These are phyloP conservation scores for Odontomyia ornata DNA, from an alignment of 2,888 invertebrate genomes.

Conservation along the genomic window DNA sequence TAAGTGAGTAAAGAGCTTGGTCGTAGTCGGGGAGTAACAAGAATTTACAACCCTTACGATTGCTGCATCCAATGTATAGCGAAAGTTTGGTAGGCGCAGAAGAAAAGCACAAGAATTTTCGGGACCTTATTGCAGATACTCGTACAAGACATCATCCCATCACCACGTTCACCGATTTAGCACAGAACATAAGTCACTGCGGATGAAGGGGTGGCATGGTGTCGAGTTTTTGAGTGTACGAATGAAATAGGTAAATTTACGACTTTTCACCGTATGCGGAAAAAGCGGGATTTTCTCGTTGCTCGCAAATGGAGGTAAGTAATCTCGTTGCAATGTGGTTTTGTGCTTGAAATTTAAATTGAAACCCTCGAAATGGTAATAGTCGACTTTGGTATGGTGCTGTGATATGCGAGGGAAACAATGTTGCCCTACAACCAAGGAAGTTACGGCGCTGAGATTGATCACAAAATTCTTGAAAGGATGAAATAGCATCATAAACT, in stretches of 20 bases:
- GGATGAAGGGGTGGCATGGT: neutral
- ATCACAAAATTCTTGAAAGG: constrained; percentile 28
- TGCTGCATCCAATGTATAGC: constrained; percentile 43
- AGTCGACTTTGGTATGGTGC: constrained; percentile 6
- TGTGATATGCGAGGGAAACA: neutral
- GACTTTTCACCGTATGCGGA: constrained; percentile 38
- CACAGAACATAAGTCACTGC: constrained; percentile 13
- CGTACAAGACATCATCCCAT: neutral
- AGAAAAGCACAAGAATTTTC: constrained; percentile 10
- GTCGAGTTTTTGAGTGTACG: neutral
- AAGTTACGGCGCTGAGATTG: constrained; percentile 21
- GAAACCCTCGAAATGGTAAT: constrained; percentile 25
- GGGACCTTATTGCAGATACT: constrained; percentile 2
- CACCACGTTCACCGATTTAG: neutral
- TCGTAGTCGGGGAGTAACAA: neutral
- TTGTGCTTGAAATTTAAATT: constrained; percentile 40
- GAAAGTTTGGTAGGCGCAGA: neutral
- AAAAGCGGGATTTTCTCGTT: constrained; percentile 24
- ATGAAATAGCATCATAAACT: constrained; percentile 28
- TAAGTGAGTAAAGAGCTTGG: constrained; percentile 42
- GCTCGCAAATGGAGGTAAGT: neutral
- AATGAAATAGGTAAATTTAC: constrained; percentile 36
- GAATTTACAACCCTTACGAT: constrained; percentile 40
- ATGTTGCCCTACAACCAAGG: neutral
- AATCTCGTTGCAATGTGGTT: constrained; percentile 39